Evolutionary conservation across 2,888 invertebrate species (phyloP).

Genomic region (Caenorhabditis sp.): DNA sequence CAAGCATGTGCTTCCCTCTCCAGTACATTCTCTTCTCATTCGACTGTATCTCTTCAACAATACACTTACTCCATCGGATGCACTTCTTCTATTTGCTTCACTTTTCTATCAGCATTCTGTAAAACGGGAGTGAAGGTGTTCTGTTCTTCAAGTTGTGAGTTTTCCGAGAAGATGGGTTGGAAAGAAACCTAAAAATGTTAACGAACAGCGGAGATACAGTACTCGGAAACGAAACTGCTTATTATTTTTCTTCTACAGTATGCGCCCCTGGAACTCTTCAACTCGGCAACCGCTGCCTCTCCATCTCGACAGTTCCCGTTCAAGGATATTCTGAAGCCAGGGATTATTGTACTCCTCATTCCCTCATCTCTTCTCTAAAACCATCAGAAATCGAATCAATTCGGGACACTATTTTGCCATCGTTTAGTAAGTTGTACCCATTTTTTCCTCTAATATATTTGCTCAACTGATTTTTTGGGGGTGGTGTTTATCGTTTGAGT

Average conservation of each 20-base stretch:
- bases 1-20: constrained; percentile 50
- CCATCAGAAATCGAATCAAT: constrained; percentile 55
- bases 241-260: constrained; percentile 53
- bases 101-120: constrained; percentile 63
- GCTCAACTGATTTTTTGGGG: no score
- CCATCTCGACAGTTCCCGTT: constrained; percentile 42
- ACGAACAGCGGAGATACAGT: neutral
- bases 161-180: no score
- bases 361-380: constrained; percentile 48
- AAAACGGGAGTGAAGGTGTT: constrained; percentile 56
- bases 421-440: constrained; percentile 39
- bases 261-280: constrained; percentile 54
- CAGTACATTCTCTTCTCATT: constrained; percentile 40
- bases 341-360: constrained; percentile 46
- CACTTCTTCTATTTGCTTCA: constrained; percentile 50
- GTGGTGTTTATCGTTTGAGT: constrained; percentile 43
- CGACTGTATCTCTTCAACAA: constrained; percentile 34
- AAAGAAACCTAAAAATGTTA: no score
- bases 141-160: constrained; percentile 55
- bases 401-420: constrained; percentile 41
- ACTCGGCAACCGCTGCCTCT: constrained; percentile 58
- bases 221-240: no score
- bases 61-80: constrained; percentile 63
- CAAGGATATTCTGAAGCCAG: constrained; percentile 50
- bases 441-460: no score